Conservation (phyloP, 2,797 vertebrate species). For the Emys orbicularis region DNA sequence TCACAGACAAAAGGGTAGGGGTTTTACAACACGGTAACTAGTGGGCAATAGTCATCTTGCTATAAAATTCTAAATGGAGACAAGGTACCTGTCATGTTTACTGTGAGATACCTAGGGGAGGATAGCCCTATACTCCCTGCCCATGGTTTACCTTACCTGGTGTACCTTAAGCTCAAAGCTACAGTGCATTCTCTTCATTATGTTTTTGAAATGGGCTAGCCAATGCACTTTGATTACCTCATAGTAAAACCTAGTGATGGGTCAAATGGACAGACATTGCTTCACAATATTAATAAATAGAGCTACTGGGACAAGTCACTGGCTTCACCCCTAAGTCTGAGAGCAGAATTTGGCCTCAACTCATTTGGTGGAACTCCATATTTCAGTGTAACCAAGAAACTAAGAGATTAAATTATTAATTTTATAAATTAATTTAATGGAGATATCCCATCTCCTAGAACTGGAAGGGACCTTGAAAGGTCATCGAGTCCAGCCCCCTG, state of each 20-base stretch:
- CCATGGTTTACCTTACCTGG: neutral
- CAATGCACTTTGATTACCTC: neutral
- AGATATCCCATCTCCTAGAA: no score
- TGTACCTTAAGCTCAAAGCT: neutral
- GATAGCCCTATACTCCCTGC: neutral
- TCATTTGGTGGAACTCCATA: conserved; percentile 48
- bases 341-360: conserved; percentile 45
- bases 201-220: neutral
- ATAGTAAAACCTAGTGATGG: neutral
- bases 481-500: no score
- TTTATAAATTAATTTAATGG: no score
- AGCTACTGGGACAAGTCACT: conserved; percentile 51
- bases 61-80: neutral
- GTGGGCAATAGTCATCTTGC: rapidly evolving
- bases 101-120: neutral
- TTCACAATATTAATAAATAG: conserved; percentile 40
- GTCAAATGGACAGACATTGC: conserved; percentile 37
- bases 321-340: conserved; percentile 45
- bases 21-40: neutral
- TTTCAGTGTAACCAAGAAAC: neutral
- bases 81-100: neutral
- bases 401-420: neutral
- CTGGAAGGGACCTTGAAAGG: no score
- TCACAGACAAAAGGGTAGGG: neutral
- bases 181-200: neutral